phyloP scores from a whole-genome alignment of 2,797 vertebrate genomes.

The Pantherophis vulpinus region DNA sequence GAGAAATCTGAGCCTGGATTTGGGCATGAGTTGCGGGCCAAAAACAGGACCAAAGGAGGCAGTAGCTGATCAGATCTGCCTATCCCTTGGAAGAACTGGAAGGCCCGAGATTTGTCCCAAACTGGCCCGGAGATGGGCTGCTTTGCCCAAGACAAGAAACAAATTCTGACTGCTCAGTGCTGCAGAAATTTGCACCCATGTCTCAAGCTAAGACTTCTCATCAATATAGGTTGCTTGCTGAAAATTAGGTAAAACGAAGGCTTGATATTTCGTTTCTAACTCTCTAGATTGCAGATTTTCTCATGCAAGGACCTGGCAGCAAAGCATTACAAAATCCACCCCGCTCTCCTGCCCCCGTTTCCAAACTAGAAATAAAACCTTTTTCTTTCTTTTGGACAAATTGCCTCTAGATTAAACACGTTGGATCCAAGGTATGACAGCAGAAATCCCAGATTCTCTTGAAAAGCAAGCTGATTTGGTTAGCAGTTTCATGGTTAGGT shows the following conservation, averaged over 20 bases:
- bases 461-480: not conserved
- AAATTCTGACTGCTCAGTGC: not conserved
- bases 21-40: not conserved
- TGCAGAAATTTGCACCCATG: not conserved
- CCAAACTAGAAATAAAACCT: not conserved
- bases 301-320: not conserved
- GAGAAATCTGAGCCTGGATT: conserved; percentile 73
- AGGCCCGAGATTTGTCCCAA: not conserved
- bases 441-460: not conserved
- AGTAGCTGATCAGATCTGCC: not conserved
- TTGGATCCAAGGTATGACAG: not conserved
- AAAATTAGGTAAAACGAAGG: not conserved
- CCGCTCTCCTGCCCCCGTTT: not conserved
- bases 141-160: not conserved
- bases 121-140: not conserved
- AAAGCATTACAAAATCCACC: not conserved
- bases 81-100: not conserved
- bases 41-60: not conserved
- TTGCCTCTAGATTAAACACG: not conserved
- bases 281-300: not conserved
- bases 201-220: not conserved
- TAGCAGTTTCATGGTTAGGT: not conserved
- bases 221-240: not conserved
- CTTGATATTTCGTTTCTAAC: not conserved
- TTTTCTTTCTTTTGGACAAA: not conserved